Percentiles rank a stretch among this genome's conserved stretches.
These are phyloP conservation scores for Peromyscus polionotus DNA, from an alignment of 2,113 vertebrate genomes.

Conservation along the genomic window DNA sequence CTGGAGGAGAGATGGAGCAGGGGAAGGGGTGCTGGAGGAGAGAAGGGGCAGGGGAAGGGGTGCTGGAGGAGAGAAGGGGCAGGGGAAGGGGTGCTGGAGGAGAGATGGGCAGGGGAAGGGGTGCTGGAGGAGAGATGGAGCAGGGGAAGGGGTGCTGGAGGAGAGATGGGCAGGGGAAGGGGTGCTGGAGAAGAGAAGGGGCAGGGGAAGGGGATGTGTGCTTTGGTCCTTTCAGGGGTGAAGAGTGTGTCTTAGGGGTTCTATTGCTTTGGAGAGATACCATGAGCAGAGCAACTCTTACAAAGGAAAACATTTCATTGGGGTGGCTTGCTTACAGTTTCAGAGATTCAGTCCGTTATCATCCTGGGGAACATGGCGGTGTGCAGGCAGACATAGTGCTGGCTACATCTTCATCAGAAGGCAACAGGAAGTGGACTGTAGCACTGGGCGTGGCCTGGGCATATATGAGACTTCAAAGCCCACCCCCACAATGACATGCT, in stretches of 20 bases:
- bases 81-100: too few species aligned
- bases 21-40: too few species aligned
- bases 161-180: too few species aligned
- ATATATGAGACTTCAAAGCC: background rate
- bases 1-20: too few species aligned
- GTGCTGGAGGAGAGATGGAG: too few species aligned
- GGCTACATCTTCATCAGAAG: background rate
- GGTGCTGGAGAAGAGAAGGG: background rate
- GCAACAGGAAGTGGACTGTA: background rate
- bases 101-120: too few species aligned
- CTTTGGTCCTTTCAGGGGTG: too few species aligned
- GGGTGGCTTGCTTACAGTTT: background rate
- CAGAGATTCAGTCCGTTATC: background rate
- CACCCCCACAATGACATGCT: background rate
- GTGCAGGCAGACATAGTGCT: background rate
- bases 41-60: too few species aligned
- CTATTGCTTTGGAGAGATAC: background rate
- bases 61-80: too few species aligned
- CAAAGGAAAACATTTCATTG: background rate
- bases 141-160: too few species aligned
- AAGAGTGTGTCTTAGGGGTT: background rate
- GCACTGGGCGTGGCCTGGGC: background rate
- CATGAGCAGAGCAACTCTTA: background rate
- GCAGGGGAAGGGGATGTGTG: fast-evolving
- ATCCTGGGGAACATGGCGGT: background rate